Evolutionary conservation across 2,888 invertebrate species (phyloP).

Genomic region (Lithophane ornitopus): DNA sequence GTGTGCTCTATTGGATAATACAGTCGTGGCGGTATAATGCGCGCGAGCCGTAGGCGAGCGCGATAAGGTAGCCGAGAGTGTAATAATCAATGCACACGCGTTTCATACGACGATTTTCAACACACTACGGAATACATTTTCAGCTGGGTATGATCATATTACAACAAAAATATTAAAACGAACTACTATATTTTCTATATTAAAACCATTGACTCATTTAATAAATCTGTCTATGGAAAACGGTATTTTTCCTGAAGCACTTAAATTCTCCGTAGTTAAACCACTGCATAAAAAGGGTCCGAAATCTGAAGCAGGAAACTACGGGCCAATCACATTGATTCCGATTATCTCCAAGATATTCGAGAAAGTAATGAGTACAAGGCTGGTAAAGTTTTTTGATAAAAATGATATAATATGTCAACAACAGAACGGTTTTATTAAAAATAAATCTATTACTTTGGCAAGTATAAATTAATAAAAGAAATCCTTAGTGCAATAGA

Average conservation of each 20-base stretch:
- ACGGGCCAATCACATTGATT: neutral
- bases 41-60: too few relatives aligned
- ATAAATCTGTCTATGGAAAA: neutral
- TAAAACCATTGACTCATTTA: neutral
- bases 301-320: neutral
- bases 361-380: neutral
- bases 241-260: neutral
- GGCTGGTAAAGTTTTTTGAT: neutral
- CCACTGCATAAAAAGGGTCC: neutral
- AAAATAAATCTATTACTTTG: neutral
- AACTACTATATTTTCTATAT: neutral
- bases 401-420: neutral
- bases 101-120: too few relatives aligned
- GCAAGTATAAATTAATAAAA: too few relatives aligned
- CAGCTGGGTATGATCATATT: too few relatives aligned
- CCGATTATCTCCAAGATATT: too few relatives aligned
- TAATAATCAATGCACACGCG: too few relatives aligned
- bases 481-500: too few relatives aligned
- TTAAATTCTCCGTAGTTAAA: neutral
- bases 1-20: too few relatives aligned
- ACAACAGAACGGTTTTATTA: constrained; percentile 1
- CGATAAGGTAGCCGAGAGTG: too few relatives aligned
- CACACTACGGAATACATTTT: too few relatives aligned
- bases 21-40: too few relatives aligned
- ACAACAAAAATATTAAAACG: too few relatives aligned